These are phyloP conservation scores for Pseudochromis fuscus DNA, from an alignment of 2,797 vertebrate genomes.

Conservation along the genomic window DNA sequence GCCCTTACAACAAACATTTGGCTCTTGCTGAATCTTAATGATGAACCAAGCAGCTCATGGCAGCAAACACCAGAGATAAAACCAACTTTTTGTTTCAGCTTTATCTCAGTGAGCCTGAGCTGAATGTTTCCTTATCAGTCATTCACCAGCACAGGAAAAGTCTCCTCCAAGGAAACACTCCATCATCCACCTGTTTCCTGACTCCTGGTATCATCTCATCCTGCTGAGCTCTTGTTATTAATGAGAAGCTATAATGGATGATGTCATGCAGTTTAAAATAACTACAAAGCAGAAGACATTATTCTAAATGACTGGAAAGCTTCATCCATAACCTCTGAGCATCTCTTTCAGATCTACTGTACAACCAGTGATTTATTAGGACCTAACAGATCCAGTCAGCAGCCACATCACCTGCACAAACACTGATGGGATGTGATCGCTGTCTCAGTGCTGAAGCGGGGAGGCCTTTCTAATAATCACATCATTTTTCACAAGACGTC, in stretches of 20 bases:
- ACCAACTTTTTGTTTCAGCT: background rate
- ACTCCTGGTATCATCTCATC: constrained; percentile 5
- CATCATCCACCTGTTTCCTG: constrained; percentile 7
- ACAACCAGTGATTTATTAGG: constrained; percentile 34
- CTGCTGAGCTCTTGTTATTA: background rate
- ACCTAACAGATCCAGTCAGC: constrained; percentile 32
- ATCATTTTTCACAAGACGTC: constrained; percentile 29
- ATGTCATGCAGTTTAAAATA: constrained; percentile 9
- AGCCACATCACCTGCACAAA: constrained; percentile 21
- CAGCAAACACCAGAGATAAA: constrained; percentile 2
- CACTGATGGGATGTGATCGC: constrained; percentile 38
- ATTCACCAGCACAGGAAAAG: constrained; percentile 12
- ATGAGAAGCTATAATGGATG: background rate
- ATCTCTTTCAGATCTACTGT: background rate
- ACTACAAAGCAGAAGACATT: background rate
- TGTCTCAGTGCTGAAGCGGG: constrained; percentile 24
- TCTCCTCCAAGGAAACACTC: constrained; percentile 36
- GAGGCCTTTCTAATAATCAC: constrained; percentile 33
- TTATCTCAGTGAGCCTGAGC: constrained; percentile 4
- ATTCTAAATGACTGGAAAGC: background rate
- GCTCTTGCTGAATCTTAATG: background rate
- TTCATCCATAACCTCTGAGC: background rate
- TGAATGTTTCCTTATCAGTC: constrained; percentile 29
- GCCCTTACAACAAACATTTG: background rate
- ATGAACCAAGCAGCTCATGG: background rate